Evolutionary conservation across 2,888 invertebrate species (phyloP).

Genomic region (Galeopsomyia nigrocyanea): DNA sequence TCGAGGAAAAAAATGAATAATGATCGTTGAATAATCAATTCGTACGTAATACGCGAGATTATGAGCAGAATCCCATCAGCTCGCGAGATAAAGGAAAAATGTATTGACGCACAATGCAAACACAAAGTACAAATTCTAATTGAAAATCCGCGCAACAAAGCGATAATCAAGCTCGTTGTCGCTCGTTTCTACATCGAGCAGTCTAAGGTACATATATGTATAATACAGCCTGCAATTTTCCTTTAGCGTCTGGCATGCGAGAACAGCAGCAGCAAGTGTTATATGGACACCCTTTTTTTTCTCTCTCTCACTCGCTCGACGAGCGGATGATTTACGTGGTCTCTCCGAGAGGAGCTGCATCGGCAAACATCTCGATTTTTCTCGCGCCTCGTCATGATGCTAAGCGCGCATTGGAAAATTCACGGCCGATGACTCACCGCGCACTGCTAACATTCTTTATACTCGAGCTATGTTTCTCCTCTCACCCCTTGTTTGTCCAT

Average conservation of each 20-base stretch:
- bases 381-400: conserved; percentile 33
- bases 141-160: conserved; percentile 18
- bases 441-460: conserved; percentile 20
- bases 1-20: no score
- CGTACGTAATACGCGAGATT: no score
- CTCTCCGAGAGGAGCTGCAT: conserved; percentile 25
- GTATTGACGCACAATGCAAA: no score
- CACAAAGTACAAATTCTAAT: conserved; percentile 2
- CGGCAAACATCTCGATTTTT: conserved; percentile 42
- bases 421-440: conserved; percentile 43
- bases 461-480: background rate
- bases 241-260: conserved; percentile 1
- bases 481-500: conserved; percentile 18
- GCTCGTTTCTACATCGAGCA: conserved; percentile 4
- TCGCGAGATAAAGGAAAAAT: no score
- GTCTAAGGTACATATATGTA: no score
- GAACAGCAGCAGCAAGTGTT: background rate
- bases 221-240: conserved; percentile 8
- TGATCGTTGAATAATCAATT: no score
- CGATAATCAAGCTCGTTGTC: conserved; percentile 35
- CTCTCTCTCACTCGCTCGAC: background rate
- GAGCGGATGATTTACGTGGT: conserved; percentile 37
- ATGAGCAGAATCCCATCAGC: no score
- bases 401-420: conserved; percentile 34
- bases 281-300: background rate